Conservation (phyloP, 35 echinoderm and acorn worm species). For the Strongylocentrotus purpuratus region DNA sequence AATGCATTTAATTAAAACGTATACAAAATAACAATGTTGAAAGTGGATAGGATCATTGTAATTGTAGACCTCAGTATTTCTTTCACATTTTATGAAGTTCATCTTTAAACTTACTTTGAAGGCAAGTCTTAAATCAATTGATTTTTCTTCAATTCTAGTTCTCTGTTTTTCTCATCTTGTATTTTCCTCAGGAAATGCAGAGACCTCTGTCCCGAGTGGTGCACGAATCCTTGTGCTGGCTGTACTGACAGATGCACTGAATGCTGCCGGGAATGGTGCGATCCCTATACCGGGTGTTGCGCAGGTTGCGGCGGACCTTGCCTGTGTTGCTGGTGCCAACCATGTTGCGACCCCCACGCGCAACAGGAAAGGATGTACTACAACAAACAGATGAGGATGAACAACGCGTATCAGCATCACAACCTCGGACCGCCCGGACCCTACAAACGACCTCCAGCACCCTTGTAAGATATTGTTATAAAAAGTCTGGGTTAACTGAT, state of each 20-base stretch:
- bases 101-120: neutral
- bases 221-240: neutral
- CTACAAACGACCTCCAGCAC: slow-evolving; percentile 19
- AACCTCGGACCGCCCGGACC: neutral
- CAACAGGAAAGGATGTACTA: neutral
- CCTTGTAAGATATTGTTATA: neutral
- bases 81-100: neutral
- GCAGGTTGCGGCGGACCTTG: neutral
- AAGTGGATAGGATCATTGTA: neutral
- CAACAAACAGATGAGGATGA: neutral
- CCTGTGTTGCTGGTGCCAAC: neutral
- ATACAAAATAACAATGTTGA: no score
- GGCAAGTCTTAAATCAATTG: neutral
- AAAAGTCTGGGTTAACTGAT: neutral
- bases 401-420: neutral
- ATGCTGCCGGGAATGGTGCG: neutral
- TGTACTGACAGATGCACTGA: neutral
- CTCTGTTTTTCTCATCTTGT: neutral
- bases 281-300: neutral
- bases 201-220: neutral
- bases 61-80: neutral
- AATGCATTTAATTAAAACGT: no score
- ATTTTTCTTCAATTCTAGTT: neutral
- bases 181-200: neutral
- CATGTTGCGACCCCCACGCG: slow-evolving; percentile 19